Evolutionary conservation across 1,140 invertebrate species (phyloP).

Genomic region (Sogatella furcifera): DNA sequence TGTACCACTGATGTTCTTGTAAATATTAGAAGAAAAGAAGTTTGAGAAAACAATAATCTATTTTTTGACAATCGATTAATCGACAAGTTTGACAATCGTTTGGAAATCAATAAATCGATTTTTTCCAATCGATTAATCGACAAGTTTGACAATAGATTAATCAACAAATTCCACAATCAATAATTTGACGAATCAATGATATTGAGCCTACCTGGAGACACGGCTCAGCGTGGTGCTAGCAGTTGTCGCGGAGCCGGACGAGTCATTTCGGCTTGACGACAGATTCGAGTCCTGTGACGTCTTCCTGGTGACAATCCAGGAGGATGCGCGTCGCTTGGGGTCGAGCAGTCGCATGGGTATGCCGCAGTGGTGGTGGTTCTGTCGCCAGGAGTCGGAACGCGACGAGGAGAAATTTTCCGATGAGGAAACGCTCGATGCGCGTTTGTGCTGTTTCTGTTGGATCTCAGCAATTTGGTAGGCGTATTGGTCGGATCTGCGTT

Average conservation of each 20-base stretch:
- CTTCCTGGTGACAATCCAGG: conserved; percentile 79
- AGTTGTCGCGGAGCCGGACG: conserved; percentile 72
- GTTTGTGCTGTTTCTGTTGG: conserved; percentile 58
- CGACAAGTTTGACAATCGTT: no score
- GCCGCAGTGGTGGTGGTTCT: conserved; percentile 55
- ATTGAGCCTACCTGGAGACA: conserved; percentile 33
- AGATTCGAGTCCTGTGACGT: conserved; percentile 83
- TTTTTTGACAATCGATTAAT: no score
- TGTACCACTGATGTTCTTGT: no score
- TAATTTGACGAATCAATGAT: no score
- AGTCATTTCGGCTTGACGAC: conserved; percentile 74
- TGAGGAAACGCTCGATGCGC: conserved; percentile 72
- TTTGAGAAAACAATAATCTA: no score
- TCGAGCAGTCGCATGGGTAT: conserved; percentile 62
- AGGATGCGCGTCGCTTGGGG: conserved; percentile 63
- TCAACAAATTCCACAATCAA: no score
- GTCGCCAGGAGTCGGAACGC: conserved; percentile 67
- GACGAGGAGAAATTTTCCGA: conserved; percentile 84
- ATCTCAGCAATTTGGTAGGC: conserved; percentile 71
- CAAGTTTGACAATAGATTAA: no score
- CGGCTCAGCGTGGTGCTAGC: conserved; percentile 73
- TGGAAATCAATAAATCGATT: no score
- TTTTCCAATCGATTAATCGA: no score
- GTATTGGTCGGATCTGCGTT: conserved; percentile 48
- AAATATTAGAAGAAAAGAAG: no score